Conservation (phyloP, 2,888 invertebrate genomes). For the Vesta saturnalis region DNA sequence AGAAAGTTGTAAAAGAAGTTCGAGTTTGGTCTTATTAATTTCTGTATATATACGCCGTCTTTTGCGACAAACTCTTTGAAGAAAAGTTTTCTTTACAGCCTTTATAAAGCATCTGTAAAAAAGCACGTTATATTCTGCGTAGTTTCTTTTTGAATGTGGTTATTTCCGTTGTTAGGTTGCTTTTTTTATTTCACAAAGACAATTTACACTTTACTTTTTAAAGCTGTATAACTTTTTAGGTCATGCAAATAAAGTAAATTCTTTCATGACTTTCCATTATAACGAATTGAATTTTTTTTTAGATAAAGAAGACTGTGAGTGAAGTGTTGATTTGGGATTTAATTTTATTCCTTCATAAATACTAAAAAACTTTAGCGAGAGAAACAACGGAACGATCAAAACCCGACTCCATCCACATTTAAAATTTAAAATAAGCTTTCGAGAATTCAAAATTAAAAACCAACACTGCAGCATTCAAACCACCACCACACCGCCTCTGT, state of each 20-base stretch:
- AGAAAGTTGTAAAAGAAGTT: too few species aligned
- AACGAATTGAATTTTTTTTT: too few species aligned
- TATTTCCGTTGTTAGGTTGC: neutral
- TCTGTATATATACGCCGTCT: neutral
- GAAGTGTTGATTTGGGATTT: neutral
- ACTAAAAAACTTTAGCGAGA: neutral
- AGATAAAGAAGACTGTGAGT: constrained; percentile 1
- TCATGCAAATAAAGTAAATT: neutral
- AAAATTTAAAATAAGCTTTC: constrained; percentile 1
- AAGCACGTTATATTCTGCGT: neutral
- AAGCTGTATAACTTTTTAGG: neutral
- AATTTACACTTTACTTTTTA: neutral
- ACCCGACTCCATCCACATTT: neutral
- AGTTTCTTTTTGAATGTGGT: constrained; percentile 1
- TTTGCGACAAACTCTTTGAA: neutral
- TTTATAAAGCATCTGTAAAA: too few species aligned
- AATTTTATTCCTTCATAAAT: constrained; percentile 1
- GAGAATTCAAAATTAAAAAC: neutral
- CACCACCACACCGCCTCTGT: neutral
- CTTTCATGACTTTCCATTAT: neutral
- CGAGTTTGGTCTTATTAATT: too few species aligned
- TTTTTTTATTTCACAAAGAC: neutral
- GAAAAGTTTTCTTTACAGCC: neutral
- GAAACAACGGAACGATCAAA: neutral
- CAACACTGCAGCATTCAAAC: neutral